Evolutionary conservation across 2,113 vertebrate species (phyloP).

Genomic region (Rhadina sibilatrix): DNA sequence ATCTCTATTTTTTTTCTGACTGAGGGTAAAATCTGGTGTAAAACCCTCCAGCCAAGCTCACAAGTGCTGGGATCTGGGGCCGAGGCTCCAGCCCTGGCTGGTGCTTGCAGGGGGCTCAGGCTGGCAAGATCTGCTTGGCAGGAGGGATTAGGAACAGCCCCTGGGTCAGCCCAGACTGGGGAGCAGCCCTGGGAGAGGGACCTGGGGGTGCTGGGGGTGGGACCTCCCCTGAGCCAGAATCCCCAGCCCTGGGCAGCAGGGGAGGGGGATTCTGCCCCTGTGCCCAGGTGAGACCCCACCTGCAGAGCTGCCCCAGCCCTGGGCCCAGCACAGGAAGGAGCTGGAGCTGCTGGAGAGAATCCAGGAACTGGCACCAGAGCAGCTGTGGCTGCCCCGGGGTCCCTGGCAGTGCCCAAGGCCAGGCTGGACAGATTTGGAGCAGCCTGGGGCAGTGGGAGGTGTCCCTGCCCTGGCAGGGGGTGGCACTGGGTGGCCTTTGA

Average conservation of each 20-base stretch:
- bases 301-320: background rate
- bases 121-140: background rate
- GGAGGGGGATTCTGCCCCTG: background rate
- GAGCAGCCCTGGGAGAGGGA: background rate
- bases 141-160: background rate
- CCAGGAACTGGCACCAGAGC: background rate
- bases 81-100: accelerated
- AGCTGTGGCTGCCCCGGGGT: background rate
- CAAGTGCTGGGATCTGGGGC: background rate
- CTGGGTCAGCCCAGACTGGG: background rate
- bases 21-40: background rate
- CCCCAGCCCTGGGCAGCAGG: background rate
- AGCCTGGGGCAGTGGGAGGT: background rate
- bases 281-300: background rate
- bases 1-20: background rate
- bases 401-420: background rate
- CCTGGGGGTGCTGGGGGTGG: background rate
- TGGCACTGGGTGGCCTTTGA: background rate
- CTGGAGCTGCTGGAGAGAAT: background rate
- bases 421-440: background rate
- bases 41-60: background rate
- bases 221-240: background rate
- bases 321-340: background rate
- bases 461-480: background rate
- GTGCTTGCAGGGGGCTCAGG: background rate